Percentiles rank a stretch among this genome's conserved stretches.
Evolutionary conservation across 2,888 invertebrate species (phyloP).

Genomic region (Agrenia bidenticulata): DNA sequence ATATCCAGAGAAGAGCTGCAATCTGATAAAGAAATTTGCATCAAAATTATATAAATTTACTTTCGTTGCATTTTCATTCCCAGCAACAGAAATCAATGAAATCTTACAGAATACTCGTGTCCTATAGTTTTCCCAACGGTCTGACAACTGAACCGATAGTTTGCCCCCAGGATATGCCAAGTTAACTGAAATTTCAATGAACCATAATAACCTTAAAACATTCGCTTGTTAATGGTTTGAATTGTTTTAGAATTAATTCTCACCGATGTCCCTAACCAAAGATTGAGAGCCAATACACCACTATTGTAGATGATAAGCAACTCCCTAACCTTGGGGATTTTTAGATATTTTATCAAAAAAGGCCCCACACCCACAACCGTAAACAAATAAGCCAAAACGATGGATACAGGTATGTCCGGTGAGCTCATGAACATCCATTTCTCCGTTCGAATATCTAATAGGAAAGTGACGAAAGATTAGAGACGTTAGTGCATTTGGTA

Average conservation of each 20-base stretch:
- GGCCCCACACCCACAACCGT: conserved; percentile 42
- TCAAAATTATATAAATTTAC: background rate
- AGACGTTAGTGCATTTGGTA: too few species aligned
- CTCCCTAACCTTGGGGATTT: conserved; percentile 24
- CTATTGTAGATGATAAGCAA: conserved; percentile 45
- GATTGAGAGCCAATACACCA: conserved; percentile 43
- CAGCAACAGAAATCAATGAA: background rate
- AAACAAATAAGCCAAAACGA: conserved; percentile 44
- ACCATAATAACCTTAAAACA: too few species aligned
- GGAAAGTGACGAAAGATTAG: too few species aligned
- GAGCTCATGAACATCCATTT: conserved; percentile 56
- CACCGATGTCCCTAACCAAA: conserved; percentile 45
- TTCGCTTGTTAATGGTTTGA: too few species aligned
- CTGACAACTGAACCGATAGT: conserved; percentile 46
- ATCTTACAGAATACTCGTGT: conserved; percentile 38
- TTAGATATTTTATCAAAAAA: conserved; percentile 31
- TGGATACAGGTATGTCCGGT: conserved; percentile 49
- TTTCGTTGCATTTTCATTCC: background rate
- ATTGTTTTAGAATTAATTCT: conserved; percentile 14
- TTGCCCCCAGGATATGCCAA: conserved; percentile 43
- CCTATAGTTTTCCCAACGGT: conserved; percentile 31
- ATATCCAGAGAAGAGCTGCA: conserved; percentile 48
- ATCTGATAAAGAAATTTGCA: conserved; percentile 32
- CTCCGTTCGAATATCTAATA: conserved; percentile 55
- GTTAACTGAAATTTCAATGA: conserved; percentile 44